Conservation (phyloP, 2,113 vertebrate species). For the Heteronetta atricapilla region DNA sequence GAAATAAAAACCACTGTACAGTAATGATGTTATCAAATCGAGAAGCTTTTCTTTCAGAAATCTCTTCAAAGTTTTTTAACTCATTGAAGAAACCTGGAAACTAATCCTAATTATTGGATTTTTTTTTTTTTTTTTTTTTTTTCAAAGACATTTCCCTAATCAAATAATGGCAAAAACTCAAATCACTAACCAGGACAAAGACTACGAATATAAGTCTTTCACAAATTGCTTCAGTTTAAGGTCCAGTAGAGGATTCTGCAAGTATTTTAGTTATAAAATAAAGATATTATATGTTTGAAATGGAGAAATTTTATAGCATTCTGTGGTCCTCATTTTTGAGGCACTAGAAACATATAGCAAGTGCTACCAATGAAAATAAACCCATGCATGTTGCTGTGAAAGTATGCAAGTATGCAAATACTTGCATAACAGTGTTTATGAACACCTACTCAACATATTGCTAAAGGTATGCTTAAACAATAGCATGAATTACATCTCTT, state of each 20-base stretch:
- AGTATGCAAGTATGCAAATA: neutral
- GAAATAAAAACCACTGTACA: constrained; percentile 10
- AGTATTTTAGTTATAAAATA: neutral
- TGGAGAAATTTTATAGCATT: neutral
- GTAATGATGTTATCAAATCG: neutral
- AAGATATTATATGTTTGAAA: neutral
- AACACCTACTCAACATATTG: neutral
- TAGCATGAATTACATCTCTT: neutral
- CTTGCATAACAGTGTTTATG: neutral
- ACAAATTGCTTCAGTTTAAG: neutral
- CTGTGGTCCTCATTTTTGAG: neutral
- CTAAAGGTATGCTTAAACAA: neutral
- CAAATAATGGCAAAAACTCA: neutral
- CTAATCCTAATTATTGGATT: neutral
- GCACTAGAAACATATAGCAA: neutral
- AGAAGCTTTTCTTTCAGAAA: constrained; percentile 25
- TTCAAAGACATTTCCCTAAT: neutral
- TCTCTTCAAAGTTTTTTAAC: constrained; percentile 37
- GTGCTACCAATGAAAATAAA: neutral
- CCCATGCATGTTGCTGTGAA: neutral
- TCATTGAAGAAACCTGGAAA: constrained; percentile 35
- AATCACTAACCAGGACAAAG: neutral
- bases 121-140: neutral
- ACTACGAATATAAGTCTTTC: neutral
- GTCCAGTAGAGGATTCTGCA: neutral